Conservation (phyloP, 2,113 vertebrate species). For the Prunella fulvescens region DNA sequence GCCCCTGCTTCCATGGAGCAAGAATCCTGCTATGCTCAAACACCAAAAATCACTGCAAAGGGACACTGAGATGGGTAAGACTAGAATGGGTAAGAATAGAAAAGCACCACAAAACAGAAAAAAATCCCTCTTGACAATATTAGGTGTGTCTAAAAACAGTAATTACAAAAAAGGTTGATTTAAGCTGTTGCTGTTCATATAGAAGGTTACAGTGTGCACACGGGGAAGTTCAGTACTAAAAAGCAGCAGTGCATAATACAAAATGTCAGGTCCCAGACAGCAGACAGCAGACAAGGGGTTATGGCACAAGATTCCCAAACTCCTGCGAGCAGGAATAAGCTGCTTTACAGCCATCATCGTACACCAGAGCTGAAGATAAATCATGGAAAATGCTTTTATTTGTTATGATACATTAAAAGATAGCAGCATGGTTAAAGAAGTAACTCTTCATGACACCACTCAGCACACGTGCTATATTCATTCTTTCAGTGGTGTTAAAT, state of each 20-base stretch:
- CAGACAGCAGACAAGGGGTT: not conserved
- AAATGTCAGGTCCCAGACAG: not conserved
- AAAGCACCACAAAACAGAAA: not conserved
- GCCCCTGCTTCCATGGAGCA: not conserved
- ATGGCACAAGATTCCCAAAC: not conserved
- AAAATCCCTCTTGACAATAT: accelerated
- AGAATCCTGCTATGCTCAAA: not conserved
- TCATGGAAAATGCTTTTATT: not conserved
- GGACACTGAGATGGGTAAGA: not conserved
- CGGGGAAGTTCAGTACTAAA: not conserved
- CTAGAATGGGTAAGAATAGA: accelerated
- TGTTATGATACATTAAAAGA: not conserved
- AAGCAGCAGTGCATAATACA: not conserved
- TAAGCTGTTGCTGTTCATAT: not conserved
- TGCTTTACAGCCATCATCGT: not conserved
- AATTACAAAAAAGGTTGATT: not conserved
- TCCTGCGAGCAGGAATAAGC: not conserved
- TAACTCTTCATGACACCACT: not conserved
- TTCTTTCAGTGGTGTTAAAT: not conserved
- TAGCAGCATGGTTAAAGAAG: not conserved
- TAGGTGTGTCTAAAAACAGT: not conserved
- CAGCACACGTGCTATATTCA: not conserved
- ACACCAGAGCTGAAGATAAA: not conserved
- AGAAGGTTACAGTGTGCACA: not conserved
- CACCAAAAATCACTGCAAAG: not conserved